phyloP scores from a whole-genome alignment of 30 jellyfish, hydroid and myxozoan genomes.

The Haliclystus octoradiatus region DNA sequence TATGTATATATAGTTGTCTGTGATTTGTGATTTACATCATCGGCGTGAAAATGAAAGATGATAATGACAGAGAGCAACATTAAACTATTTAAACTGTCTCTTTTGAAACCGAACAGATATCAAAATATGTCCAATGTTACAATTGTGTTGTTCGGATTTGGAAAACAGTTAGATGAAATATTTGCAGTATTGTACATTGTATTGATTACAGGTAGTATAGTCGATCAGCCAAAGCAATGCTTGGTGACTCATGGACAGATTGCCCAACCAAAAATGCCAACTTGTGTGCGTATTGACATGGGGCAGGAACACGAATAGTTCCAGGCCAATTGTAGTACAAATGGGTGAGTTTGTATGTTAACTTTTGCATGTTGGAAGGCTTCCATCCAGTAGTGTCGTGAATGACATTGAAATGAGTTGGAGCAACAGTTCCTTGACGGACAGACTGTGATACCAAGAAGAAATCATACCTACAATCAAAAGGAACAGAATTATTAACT shows the following conservation, averaged over 20 bases:
- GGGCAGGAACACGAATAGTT: conserved; percentile 99
- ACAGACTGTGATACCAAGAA: conserved; percentile 93
- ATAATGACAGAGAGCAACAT: too few species aligned
- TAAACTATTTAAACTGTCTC: too few species aligned
- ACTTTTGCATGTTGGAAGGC: conserved; percentile 92
- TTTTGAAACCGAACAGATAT: too few species aligned
- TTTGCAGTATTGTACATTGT: too few species aligned
- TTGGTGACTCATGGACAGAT: conserved; percentile 82
- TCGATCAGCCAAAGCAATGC: conserved; percentile 68
- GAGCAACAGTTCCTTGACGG: conserved; percentile 99
- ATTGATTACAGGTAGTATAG: conserved; percentile 87
- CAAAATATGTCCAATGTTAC: too few species aligned
- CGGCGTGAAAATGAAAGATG: too few species aligned
- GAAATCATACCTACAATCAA: conserved; percentile 53
- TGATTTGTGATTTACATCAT: too few species aligned
- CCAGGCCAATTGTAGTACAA: conserved; percentile 99
- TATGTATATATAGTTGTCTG: too few species aligned
- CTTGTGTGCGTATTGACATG: conserved; percentile 99
- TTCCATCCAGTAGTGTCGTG: conserved; percentile 74
- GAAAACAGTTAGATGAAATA: too few species aligned
- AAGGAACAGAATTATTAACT: background rate
- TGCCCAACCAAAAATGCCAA: conserved; percentile 96
- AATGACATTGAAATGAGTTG: conserved; percentile 82
- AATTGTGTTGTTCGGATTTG: too few species aligned
- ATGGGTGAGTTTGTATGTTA: conserved; percentile 91